Base-by-base conservation (phyloP, 1,140 invertebrate species). In the Scaptomyza hsui region DNA sequence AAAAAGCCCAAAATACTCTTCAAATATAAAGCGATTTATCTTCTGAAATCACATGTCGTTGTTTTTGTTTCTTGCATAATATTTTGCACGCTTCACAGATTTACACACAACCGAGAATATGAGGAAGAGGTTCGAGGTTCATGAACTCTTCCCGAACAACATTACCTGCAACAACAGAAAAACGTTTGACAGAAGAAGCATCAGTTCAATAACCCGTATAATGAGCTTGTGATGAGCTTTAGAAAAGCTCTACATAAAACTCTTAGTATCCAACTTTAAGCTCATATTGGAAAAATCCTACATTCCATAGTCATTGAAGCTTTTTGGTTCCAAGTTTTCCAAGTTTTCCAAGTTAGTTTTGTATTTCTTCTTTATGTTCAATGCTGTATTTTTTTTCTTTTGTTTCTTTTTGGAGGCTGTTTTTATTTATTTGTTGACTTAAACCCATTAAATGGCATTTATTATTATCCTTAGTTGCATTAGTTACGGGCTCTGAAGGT, bases 31-130 rank as follows among this genome's bases (percentile, higher is more conserved):
- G 52, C 37, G 45, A 71, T 67, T 67, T 21, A 62, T 72, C 61
- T 59, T 65, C 37, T 60, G 41, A 52, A 78, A 74, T 79, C 76
- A 56, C 18, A 53, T 53, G 41, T 48, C 68, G 56, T 59, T 52
- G 15, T n/a, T 39, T 9, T 64, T 42, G n/a, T 24, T 71, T 68
- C 78, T 75, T 86, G 83, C 80, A 83, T 83, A 73, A 85, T n/a
- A n/a, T 29, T 76, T 79, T 85, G 68, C 72, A 83, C 81, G 80
- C 80, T 85, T 86, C 72, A 65, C 37, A 75, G 80, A 72, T 67
- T 85, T 72, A 47, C 24, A 52, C 12, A 1, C 0, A n/a, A n/a
- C n/a, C n/a, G n/a, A 37, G 32, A 21, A 29, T n/a, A n/a, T 29
- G 26, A 29, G 26, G 26, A 29, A 29, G 9, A 29, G 26, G 19